Percentiles rank a stretch among this genome's conserved stretches.
Evolutionary conservation across 2,113 vertebrate genomes (phyloP).

Genomic region (Lepus europaeus): DNA sequence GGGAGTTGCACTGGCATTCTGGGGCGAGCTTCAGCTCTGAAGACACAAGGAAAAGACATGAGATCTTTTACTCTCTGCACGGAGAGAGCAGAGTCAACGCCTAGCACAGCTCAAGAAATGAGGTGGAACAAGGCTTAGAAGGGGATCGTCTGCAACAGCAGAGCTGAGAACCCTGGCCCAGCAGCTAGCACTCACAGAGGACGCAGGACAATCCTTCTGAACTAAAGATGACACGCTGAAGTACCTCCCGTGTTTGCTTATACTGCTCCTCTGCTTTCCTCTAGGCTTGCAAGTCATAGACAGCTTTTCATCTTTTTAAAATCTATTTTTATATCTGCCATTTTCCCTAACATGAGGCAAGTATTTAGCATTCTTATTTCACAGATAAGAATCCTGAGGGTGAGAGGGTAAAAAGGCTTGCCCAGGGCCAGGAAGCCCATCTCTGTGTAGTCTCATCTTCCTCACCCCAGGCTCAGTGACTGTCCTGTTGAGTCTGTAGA

Average conservation of each 20-base stretch:
- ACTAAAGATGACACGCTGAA: neutral
- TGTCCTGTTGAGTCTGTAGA: neutral
- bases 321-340: neutral
- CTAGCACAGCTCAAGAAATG: neutral
- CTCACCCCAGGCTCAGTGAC: neutral
- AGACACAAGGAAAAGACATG: neutral
- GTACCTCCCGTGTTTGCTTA: neutral
- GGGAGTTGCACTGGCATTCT: neutral
- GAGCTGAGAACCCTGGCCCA: neutral
- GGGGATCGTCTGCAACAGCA: neutral
- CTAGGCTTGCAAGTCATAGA: neutral
- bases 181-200: neutral
- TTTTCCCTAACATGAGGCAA: neutral
- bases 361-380: neutral
- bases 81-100: neutral
- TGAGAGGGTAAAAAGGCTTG: neutral
- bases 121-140: neutral
- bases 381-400: neutral
- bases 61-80: neutral
- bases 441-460: neutral
- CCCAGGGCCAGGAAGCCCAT: too few relatives aligned
- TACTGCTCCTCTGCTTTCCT: neutral
- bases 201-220: neutral
- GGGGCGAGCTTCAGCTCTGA: neutral
- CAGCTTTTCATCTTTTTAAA: neutral